phyloP scores from a whole-genome alignment of 2,113 vertebrate genomes.

The Oreochromis tanganicae region DNA sequence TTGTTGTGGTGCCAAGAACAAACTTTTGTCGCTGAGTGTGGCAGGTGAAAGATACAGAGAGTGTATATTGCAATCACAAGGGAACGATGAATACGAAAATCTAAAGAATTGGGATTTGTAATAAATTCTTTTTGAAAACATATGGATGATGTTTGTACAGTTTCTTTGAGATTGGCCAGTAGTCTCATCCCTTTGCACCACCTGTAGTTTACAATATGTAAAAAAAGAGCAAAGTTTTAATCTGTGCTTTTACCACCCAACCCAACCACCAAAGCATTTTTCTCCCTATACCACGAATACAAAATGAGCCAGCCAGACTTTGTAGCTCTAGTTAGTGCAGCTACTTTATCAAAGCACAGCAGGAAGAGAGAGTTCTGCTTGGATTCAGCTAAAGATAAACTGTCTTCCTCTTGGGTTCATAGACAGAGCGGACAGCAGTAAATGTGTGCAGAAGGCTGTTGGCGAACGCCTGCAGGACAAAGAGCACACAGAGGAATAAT shows the following conservation, averaged over 20 bases:
- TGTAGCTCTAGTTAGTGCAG: background rate
- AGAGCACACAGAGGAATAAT: background rate
- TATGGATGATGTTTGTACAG: background rate
- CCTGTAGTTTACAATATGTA: background rate
- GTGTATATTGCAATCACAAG: background rate
- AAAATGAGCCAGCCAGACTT: background rate
- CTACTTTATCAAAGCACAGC: background rate
- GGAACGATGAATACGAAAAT: fast-evolving
- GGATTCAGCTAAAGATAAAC: background rate
- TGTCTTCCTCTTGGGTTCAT: background rate
- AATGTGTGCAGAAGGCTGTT: background rate
- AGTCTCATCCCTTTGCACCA: background rate
- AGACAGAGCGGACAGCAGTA: background rate
- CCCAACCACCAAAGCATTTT: too few species aligned
- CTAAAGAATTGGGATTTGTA: background rate
- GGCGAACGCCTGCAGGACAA: background rate
- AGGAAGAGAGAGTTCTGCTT: background rate
- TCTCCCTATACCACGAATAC: background rate
- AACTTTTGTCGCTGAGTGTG: background rate
- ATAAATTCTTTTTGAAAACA: background rate
- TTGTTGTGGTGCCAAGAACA: fast-evolving
- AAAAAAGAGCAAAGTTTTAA: background rate
- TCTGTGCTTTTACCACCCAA: background rate
- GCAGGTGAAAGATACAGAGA: background rate
- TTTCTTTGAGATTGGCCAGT: background rate